A percentile compares a stretch with the other conserved stretches of the same genome.
Evolutionary conservation across 2,113 vertebrate species (phyloP).

Genomic region (Pseudorectes ferrugineus): DNA sequence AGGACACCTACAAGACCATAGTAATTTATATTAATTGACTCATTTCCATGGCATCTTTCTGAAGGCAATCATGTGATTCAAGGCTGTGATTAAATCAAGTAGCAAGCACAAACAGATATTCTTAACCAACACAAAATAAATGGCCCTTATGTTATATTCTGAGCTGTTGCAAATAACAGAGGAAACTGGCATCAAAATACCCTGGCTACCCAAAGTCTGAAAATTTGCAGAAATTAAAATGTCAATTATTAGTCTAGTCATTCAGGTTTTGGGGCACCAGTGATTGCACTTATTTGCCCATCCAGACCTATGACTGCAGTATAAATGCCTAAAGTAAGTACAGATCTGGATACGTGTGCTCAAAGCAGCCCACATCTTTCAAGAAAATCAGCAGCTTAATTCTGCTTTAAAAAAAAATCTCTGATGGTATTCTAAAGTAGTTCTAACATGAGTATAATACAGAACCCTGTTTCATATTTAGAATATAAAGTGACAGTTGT

Average conservation of each 20-base stretch:
- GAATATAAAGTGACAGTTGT: background rate
- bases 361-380: background rate
- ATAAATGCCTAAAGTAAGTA: background rate
- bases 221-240: background rate
- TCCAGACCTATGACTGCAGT: background rate
- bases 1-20: background rate
- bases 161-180: background rate
- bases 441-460: background rate
- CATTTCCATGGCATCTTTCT: background rate
- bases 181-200: background rate
- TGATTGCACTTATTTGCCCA: background rate
- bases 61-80: background rate
- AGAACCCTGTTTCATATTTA: background rate
- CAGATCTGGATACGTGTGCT: background rate
- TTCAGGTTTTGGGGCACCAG: background rate
- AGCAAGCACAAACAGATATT: background rate
- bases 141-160: background rate
- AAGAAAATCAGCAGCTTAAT: background rate
- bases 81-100: background rate
- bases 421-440: background rate
- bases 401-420: background rate
- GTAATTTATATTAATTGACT: slow-evolving; percentile 25
- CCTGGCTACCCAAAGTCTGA: background rate
- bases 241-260: background rate
- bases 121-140: background rate